A percentile compares a stretch with the other conserved stretches of the same genome.
Conservation (phyloP, 2,113 vertebrate species). For the Raja brachyura region DNA sequence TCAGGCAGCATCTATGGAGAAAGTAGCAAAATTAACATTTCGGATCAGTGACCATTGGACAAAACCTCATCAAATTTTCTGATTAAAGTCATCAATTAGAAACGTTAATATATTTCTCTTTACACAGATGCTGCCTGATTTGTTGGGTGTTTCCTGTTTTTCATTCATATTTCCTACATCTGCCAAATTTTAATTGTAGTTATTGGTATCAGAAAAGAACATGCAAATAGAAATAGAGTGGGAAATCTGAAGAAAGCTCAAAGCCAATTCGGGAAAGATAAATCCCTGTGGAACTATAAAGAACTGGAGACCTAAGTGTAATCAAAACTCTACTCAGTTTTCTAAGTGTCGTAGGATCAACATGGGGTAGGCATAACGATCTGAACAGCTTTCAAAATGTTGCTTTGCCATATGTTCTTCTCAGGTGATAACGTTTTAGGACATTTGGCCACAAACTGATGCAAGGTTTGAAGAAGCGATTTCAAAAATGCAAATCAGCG, state of each 20-base stretch:
- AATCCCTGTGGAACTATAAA: not conserved
- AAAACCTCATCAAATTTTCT: too few species aligned
- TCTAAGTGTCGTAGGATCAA: not conserved
- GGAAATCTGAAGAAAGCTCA: not conserved
- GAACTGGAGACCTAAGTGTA: not conserved
- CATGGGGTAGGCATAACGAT: not conserved
- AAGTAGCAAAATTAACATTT: too few species aligned
- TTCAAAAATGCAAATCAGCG: constrained; percentile 21
- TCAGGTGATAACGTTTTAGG: constrained; percentile 15
- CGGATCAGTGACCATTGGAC: too few species aligned
- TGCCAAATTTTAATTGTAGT: too few species aligned
- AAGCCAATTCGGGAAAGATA: not conserved
- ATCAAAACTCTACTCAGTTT: not conserved
- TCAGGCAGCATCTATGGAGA: too few species aligned
- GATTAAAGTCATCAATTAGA: too few species aligned
- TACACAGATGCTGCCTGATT: too few species aligned
- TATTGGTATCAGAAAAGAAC: not conserved
- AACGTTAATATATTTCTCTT: too few species aligned
- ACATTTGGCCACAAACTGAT: not conserved
- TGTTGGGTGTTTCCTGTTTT: too few species aligned
- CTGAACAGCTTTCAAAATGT: constrained; percentile 8
- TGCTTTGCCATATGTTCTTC: constrained; percentile 32
- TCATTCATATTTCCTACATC: too few species aligned
- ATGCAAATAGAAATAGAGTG: not conserved
- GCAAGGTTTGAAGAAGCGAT: not conserved